A percentile compares a stretch with the other conserved stretches of the same genome.
These are phyloP conservation scores for Ceuthmochares aereus DNA, from an alignment of 2,113 vertebrate genomes.

Conservation along the genomic window DNA sequence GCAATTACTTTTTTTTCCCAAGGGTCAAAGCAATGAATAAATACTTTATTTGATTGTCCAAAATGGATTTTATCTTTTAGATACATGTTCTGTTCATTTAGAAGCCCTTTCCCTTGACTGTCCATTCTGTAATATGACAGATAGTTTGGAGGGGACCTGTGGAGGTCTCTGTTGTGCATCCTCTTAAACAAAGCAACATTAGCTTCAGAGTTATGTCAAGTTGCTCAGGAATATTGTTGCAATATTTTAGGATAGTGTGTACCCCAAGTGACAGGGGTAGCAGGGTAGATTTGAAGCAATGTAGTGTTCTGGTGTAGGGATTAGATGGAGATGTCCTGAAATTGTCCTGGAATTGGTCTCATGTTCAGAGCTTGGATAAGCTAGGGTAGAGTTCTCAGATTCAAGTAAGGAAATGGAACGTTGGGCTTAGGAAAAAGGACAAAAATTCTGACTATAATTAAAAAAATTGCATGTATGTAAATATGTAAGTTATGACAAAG, in stretches of 20 bases:
- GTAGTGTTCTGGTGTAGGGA: background rate
- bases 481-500: background rate
- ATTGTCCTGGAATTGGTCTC: background rate
- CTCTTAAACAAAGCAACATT: background rate
- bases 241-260: background rate
- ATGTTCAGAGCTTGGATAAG: background rate
- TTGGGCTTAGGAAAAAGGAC: background rate
- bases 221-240: background rate
- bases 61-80: background rate
- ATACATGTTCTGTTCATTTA: background rate
- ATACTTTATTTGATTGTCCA: background rate
- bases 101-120: background rate
- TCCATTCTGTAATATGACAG: background rate
- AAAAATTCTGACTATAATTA: background rate
- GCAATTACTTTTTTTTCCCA: background rate
- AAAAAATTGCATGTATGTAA: background rate
- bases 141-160: background rate
- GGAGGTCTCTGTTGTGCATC: background rate
- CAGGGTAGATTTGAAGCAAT: background rate
- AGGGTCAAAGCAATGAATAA: constrained; percentile 29
- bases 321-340: background rate
- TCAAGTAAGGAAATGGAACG: background rate
- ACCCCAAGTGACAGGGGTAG: background rate
- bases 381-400: background rate
- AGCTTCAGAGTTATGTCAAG: background rate